Percentiles rank a stretch among this genome's conserved stretches.
phyloP scores from a whole-genome alignment of 1,140 invertebrate genomes.

The Sesamia nonagrioides region DNA sequence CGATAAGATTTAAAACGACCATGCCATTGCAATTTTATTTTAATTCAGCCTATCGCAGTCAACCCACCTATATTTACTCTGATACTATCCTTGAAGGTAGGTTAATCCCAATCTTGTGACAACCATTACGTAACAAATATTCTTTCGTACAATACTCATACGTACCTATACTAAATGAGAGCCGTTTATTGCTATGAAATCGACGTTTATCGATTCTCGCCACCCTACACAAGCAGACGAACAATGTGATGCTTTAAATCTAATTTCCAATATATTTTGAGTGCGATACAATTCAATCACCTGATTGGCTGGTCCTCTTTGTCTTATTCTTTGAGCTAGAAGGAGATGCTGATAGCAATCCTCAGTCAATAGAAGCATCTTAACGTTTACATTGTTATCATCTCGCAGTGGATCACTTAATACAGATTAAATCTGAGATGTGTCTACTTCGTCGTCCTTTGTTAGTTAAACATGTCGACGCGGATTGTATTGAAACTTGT shows the following conservation, averaged over 20 bases:
- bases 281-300: conserved; percentile 44
- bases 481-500: not conserved
- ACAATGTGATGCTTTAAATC: conserved; percentile 30
- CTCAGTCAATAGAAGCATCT: not conserved
- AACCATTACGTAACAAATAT: not conserved
- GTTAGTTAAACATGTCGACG: conserved; percentile 4
- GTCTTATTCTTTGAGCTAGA: not conserved
- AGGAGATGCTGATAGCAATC: not conserved
- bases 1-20: too few relatives aligned
- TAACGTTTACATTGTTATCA: conserved; percentile 36
- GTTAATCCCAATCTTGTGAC: not conserved
- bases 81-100: too few relatives aligned
- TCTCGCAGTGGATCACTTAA: conserved; percentile 18
- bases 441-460: not conserved
- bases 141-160: not conserved
- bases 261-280: conserved; percentile 38
- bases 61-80: too few relatives aligned
- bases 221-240: not conserved
- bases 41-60: too few relatives aligned
- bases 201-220: not conserved
- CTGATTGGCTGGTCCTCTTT: conserved; percentile 21
- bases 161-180: too few relatives aligned
- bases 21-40: too few relatives aligned
- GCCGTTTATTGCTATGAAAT: too few relatives aligned
- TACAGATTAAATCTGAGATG: conserved; percentile 20